These are phyloP conservation scores for Neopipo cinnamomea DNA, from an alignment of 2,113 vertebrate species.

Conservation along the genomic window DNA sequence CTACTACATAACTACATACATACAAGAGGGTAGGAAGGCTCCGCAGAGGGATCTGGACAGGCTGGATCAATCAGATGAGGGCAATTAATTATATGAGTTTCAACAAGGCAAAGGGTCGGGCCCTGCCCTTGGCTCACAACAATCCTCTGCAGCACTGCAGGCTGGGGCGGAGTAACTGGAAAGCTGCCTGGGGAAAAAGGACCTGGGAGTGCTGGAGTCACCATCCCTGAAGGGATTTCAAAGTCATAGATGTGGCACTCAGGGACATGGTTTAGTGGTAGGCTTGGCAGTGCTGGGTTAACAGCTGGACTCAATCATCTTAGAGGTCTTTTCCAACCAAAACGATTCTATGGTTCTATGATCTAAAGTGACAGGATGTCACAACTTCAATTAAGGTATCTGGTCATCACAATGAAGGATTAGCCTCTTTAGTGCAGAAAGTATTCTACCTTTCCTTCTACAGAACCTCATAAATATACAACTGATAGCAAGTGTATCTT, in stretches of 20 bases:
- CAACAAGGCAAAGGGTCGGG: not conserved
- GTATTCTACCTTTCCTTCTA: not conserved
- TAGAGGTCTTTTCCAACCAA: not conserved
- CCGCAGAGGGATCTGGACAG: not conserved
- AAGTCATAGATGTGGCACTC: not conserved
- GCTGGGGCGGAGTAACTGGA: not conserved
- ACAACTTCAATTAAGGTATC: not conserved
- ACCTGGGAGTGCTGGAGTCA: not conserved
- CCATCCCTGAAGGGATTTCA: not conserved
- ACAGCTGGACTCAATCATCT: not conserved
- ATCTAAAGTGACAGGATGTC: not conserved
- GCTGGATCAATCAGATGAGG: not conserved
- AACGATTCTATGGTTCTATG: not conserved
- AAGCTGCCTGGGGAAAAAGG: not conserved
- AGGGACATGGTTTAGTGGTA: not conserved
- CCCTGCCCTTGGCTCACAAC: not conserved
- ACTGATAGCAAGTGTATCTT: not conserved
- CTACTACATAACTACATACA: not conserved
- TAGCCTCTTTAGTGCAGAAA: not conserved
- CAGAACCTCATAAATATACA: slow-evolving; percentile 12
- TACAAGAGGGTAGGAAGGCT: not conserved
- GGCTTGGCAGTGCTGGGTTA: not conserved
- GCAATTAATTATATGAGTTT: fast-evolving
- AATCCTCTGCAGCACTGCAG: not conserved
- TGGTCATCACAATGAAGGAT: not conserved